phyloP scores from a whole-genome alignment of 2,888 invertebrate species.

The Drosophila subsilvestris region DNA sequence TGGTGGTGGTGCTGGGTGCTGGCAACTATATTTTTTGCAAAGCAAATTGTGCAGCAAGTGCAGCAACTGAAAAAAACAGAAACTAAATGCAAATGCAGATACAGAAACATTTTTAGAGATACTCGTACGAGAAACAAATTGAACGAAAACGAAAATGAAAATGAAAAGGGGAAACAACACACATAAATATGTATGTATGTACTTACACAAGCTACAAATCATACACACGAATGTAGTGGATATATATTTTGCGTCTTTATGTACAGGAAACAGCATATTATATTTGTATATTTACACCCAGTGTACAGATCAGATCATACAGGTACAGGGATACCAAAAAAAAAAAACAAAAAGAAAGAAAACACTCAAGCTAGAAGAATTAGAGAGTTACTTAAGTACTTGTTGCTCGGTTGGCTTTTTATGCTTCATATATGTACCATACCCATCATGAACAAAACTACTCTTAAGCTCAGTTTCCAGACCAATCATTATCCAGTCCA shows the following conservation, averaged over 20 bases:
- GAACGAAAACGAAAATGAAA: slow-evolving; percentile 16
- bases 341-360: no score
- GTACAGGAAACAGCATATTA: slow-evolving; percentile 57
- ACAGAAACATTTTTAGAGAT: slow-evolving; percentile 60
- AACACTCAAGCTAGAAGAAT: slow-evolving; percentile 25
- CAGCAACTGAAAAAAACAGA: slow-evolving; percentile 20
- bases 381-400: slow-evolving; percentile 37
- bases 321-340: not conserved
- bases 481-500: slow-evolving; percentile 13
- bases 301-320: slow-evolving; percentile 29
- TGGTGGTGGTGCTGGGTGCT: slow-evolving; percentile 2
- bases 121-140: slow-evolving; percentile 37
- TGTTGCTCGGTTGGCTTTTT: slow-evolving; percentile 68
- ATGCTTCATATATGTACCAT: slow-evolving; percentile 62
- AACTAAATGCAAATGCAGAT: slow-evolving; percentile 55
- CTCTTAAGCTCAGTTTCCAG: slow-evolving; percentile 9
- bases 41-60: slow-evolving; percentile 61
- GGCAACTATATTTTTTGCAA: slow-evolving; percentile 76
- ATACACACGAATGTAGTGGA: slow-evolving; percentile 40
- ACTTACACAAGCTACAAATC: slow-evolving; percentile 32
- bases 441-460: slow-evolving; percentile 9
- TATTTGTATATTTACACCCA: slow-evolving; percentile 66
- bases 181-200: slow-evolving; percentile 32
- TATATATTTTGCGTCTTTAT: slow-evolving; percentile 78
- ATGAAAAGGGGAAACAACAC: slow-evolving; percentile 26